phyloP scores from a whole-genome alignment of 2,797 vertebrate genomes.

The Esox masquinongy region DNA sequence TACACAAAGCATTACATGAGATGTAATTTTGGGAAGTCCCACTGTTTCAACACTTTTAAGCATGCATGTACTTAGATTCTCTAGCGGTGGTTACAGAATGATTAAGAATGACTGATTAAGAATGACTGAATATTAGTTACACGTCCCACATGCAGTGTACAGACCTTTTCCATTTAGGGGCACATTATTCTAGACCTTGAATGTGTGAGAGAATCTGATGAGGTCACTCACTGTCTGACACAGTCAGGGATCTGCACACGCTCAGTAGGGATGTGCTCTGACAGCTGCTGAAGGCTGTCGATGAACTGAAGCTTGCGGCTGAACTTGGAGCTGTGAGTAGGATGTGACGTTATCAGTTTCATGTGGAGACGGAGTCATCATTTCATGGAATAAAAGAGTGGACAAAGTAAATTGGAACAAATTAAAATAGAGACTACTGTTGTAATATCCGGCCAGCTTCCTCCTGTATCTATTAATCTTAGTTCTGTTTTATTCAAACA shows the following conservation, averaged over 20 bases:
- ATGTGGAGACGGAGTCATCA: neutral
- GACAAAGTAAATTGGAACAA: neutral
- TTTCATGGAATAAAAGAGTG: neutral
- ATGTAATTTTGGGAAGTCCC: neutral
- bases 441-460: neutral
- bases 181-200: neutral
- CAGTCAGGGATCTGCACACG: slow-evolving; percentile 78
- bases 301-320: slow-evolving; percentile 79
- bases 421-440: neutral
- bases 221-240: slow-evolving; percentile 73
- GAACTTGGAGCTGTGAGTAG: slow-evolving; percentile 77
- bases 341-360: neutral
- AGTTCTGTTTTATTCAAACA: neutral
- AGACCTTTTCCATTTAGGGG: neutral
- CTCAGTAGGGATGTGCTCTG: slow-evolving; percentile 70
- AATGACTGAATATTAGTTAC: neutral
- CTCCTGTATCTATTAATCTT: neutral
- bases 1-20: neutral
- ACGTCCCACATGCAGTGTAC: neutral
- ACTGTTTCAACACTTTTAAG: neutral
- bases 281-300: slow-evolving; percentile 70
- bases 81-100: too few relatives aligned
- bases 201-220: neutral
- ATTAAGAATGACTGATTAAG: neutral
- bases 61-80: neutral